Conservation (phyloP, 2,113 vertebrate species). For the Mus pahari region DNA sequence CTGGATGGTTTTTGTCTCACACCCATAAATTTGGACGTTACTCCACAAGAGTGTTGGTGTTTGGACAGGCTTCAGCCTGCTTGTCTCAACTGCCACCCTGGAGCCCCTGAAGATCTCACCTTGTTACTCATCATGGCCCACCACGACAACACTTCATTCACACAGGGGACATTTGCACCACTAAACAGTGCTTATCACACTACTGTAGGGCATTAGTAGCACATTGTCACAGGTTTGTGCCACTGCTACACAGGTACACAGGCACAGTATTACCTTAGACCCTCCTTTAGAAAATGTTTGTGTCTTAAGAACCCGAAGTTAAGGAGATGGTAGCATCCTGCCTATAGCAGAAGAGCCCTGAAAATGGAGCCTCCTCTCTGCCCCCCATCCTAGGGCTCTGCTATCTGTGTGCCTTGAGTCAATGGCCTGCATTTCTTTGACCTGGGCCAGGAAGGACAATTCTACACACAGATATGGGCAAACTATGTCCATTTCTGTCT, state of each 20-base stretch:
- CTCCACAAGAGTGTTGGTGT: not conserved
- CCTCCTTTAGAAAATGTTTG: not conserved
- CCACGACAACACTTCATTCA: not conserved
- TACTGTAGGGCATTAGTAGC: fast-evolving
- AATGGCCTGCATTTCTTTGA: fast-evolving
- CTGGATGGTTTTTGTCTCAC: fast-evolving
- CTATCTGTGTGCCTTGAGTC: fast-evolving
- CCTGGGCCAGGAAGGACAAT: fast-evolving
- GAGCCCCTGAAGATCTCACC: fast-evolving
- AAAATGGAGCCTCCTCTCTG: fast-evolving
- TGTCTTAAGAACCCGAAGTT: no score
- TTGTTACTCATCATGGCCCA: no score
- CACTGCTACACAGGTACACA: not conserved
- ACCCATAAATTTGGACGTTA: not conserved
- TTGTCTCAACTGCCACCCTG: no score
- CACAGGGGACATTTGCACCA: no score
- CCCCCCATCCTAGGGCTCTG: fast-evolving
- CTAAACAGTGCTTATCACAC: not conserved
- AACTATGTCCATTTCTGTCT: fast-evolving
- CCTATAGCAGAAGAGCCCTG: fast-evolving
- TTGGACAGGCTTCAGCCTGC: not conserved
- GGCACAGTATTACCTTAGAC: no score
- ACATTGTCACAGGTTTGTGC: fast-evolving
- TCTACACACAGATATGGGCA: not conserved
- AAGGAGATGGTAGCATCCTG: fast-evolving